Evolutionary conservation across 2,888 invertebrate genomes (phyloP), one percentile per base, ranked within the genome.

Genomic region (Andrena bucephala): DNA sequence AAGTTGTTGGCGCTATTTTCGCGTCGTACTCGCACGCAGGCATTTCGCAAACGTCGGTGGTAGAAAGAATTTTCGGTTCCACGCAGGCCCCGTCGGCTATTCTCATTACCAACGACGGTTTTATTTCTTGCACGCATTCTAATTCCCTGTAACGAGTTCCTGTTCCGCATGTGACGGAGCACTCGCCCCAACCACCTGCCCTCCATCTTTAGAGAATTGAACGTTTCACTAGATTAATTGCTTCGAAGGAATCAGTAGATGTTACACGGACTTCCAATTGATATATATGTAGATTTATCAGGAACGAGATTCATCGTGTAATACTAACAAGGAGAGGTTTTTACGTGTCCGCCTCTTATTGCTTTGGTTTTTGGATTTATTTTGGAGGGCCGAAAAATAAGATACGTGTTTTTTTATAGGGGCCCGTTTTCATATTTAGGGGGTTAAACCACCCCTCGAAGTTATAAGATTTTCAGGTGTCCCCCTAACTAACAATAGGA

Each of bases 171-270:
- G 96, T 95, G 16, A 94, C 95, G 5, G 96, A 96, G 90, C 98
- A 98, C 0, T 96, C 95, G 5, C 96, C 96, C 98, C 98, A 98
- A 7, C 96, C 96, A 0, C 95, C 95, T 0, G 96, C 95, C 62
- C 96, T 95, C 98, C 98, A 98, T 83, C 93, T 93, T 69, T 33
- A 57, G 0, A 20, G 27, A 48, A 20, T 65, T 71, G 2, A 67
- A 27, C 31, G 10, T 59, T 20, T 16, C 4, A 13, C 13, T 4
- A 6, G 16, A 50, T 71, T 52, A 33, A 31, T 16, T 27, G n/a
- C 13, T 31, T 10, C 13, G 16, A 66, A 31, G 13, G 0, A 71
- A 13, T 33, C 10, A 59, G 16, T 2, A 27, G 33, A 8, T 54
- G 8, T 24, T 52, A 20, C 20, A 52, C 20, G 20, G n/a, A 20